Evolutionary conservation across 2,888 invertebrate genomes (phyloP).

Genomic region (Rotaria socialis): DNA sequence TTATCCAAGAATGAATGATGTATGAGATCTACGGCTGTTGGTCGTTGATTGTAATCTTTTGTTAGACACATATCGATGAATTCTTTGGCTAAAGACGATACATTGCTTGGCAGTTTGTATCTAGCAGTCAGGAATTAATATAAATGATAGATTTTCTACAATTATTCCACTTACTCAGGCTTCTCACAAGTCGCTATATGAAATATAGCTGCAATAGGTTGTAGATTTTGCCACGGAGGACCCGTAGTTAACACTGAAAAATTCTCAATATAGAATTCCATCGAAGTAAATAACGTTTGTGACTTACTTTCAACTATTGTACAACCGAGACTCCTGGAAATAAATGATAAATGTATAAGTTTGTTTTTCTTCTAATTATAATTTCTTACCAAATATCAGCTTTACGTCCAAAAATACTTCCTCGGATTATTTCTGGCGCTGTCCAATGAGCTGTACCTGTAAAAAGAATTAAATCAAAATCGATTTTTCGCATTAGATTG

Average conservation of each 20-base stretch:
- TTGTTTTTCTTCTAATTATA: neutral
- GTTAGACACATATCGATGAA: slow-evolving; percentile 35
- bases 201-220: slow-evolving; percentile 30
- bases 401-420: neutral
- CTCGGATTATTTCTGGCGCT: slow-evolving; percentile 24
- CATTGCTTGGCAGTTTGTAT: slow-evolving; percentile 1
- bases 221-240: slow-evolving; percentile 13
- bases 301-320: neutral
- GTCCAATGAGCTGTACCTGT: slow-evolving; percentile 29
- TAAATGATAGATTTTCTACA: neutral
- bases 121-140: neutral
- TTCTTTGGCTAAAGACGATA: neutral
- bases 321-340: slow-evolving; percentile 19
- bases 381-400: slow-evolving; percentile 19
- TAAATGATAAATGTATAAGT: too few species aligned
- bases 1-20: neutral
- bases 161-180: neutral
- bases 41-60: slow-evolving; percentile 30
- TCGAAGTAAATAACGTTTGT: too few species aligned
- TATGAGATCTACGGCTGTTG: neutral
- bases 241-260: slow-evolving; percentile 17
- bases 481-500: too few species aligned
- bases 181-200: neutral
- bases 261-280: neutral
- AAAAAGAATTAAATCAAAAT: neutral